Conservation (phyloP, 2,113 vertebrate genomes). For the Daboia siamensis region DNA sequence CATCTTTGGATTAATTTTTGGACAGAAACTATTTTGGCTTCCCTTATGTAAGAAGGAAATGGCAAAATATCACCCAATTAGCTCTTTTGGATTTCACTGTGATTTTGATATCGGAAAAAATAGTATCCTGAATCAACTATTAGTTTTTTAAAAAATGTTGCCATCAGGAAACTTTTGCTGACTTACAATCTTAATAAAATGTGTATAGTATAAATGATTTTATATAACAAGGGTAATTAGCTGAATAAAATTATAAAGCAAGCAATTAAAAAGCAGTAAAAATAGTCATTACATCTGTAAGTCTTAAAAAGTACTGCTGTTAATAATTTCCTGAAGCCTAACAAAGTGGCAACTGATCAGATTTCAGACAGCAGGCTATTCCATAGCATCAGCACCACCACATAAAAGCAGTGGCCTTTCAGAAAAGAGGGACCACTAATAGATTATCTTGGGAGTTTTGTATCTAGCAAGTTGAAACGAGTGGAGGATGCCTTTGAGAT, state of each 20-base stretch:
- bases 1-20: neutral
- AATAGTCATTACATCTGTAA: neutral
- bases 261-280: neutral
- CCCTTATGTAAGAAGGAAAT: neutral
- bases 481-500: neutral
- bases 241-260: neutral
- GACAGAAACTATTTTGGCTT: neutral
- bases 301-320: neutral
- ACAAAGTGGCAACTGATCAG: neutral
- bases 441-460: neutral
- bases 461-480: neutral
- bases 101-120: neutral
- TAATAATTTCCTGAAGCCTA: neutral
- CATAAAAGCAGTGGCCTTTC: neutral
- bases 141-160: neutral
- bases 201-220: neutral
- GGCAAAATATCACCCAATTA: neutral
- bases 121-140: neutral
- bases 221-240: neutral
- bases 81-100: neutral
- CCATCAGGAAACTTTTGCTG: neutral
- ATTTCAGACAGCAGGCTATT: neutral
- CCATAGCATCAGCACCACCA: neutral
- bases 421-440: neutral
- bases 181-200: neutral